Evolutionary conservation across 2,888 invertebrate genomes (phyloP).

Genomic region (Chrysopilus asiliformis): DNA sequence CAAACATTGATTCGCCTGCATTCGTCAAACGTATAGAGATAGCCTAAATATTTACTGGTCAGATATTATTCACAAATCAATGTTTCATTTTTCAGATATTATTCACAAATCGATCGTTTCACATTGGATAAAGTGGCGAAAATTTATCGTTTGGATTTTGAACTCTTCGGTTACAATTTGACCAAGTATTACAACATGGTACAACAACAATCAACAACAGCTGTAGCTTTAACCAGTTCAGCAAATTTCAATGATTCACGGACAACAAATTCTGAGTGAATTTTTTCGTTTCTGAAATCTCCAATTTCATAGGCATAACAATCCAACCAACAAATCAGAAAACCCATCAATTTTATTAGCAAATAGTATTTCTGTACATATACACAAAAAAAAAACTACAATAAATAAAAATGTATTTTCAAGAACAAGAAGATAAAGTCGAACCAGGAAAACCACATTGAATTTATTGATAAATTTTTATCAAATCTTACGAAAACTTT

Average conservation of each 20-base stretch:
- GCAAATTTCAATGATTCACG: too few relatives aligned
- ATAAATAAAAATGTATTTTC: constrained; percentile 1
- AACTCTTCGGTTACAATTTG: constrained; percentile 52
- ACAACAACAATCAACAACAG: constrained; percentile 24
- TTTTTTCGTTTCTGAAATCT: too few relatives aligned
- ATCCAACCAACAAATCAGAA: too few relatives aligned
- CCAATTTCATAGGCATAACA: too few relatives aligned
- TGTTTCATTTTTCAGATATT: constrained; percentile 32
- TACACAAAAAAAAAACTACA: background rate
- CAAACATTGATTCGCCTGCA: too few relatives aligned
- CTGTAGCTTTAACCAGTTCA: background rate
- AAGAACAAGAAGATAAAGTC: constrained; percentile 4
- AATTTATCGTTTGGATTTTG: constrained; percentile 53
- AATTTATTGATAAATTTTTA: too few relatives aligned
- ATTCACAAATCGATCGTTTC: constrained; percentile 41
- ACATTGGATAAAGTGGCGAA: constrained; percentile 45
- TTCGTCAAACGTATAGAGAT: background rate
- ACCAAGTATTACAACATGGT: constrained; percentile 42
- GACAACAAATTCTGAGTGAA: too few relatives aligned
- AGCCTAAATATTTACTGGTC: background rate
- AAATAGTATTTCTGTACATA: too few relatives aligned
- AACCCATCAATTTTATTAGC: too few relatives aligned
- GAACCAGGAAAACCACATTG: too few relatives aligned
- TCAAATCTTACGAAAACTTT: too few relatives aligned
- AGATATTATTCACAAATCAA: background rate